These are phyloP conservation scores for Lysandra bellargus DNA, from an alignment of 2,888 invertebrate species.

Conservation along the genomic window DNA sequence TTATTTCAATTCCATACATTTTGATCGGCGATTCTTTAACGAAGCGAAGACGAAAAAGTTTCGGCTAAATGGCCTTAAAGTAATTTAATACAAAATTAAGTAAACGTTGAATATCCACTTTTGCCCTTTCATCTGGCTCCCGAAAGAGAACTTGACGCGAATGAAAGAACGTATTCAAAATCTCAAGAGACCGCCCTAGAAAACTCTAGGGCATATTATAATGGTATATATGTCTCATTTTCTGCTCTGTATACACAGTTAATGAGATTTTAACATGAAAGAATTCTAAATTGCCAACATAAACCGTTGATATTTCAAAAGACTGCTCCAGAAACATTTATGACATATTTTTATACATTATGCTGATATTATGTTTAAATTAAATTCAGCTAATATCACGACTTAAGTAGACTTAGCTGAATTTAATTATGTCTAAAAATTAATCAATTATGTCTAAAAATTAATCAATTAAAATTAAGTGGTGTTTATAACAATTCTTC, in stretches of 20 bases:
- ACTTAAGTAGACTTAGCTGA: neutral
- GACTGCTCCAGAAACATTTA: neutral
- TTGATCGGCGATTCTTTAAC: too few relatives aligned
- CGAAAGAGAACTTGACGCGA: slow-evolving; percentile 6
- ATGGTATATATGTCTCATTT: slow-evolving; percentile 16
- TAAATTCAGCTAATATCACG: neutral
- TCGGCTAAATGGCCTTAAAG: neutral
- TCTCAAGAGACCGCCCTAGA: slow-evolving; percentile 24
- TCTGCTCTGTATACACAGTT: slow-evolving; percentile 11
- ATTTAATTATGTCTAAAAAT: too few relatives aligned
- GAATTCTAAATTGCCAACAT: neutral
- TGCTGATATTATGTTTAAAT: neutral
- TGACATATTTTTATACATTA: neutral
- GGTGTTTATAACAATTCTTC: too few relatives aligned
- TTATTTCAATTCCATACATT: too few relatives aligned
- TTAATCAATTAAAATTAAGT: too few relatives aligned
- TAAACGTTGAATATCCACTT: slow-evolving; percentile 3
- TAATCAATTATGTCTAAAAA: too few relatives aligned
- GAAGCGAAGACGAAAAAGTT: too few relatives aligned
- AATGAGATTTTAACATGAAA: slow-evolving; percentile 19
- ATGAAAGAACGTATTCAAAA: slow-evolving; percentile 22
- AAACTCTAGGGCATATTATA: slow-evolving; percentile 10
- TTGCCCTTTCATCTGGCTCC: slow-evolving; percentile 8
- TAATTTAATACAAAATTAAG: slow-evolving; percentile 13
- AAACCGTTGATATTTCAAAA: neutral